Evolutionary conservation across 2,113 vertebrate genomes (phyloP), one percentile per base, ranked within the genome.

Genomic region (Microcebus jonahi): DNA sequence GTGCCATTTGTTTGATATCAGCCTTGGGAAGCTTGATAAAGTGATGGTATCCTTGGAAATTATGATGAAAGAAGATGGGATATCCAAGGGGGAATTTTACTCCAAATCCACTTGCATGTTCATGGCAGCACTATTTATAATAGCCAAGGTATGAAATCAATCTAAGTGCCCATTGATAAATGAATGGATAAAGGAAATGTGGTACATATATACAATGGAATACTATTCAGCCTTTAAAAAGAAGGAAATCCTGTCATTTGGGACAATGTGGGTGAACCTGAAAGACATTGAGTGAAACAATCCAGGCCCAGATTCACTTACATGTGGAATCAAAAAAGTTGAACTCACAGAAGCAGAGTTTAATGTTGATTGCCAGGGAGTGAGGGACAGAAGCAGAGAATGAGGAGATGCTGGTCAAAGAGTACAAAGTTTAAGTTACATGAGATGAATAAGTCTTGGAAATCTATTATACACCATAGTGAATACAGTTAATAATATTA

Each of bases 251-350:
- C 42, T 48, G 8, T 48, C 31, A 76, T 88, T 87, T 82, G 31
- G 71, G 48, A 81, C 83, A 75, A 75, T 20, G 65, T 23, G 50
- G 14, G 39, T 59, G 53, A 84, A 59, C 13, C 45, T 90, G 39
- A 12, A 55, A 36, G 29, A 87, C 42, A 45, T 59, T 81, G 87
- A 80, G 55, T 91, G 21, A 95, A 87, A 73, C 29, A 91, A 95
- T 3, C 42, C 45, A 91, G 45, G 13, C 65, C 65, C 55, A 73
- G 42, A 80, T 53, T 86, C n/a, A 55, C 65, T 71, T 39, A 84
- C 7, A 42, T 39, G 25, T 27, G 5, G 48, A 36, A 75, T 82
- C 11, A 81, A 63, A 88, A 55, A 36, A 3, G 12, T 23, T 73
- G 45, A 71, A 92, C 3, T 57, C 45, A 88, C 8, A n/a, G 48